Base-by-base conservation (phyloP, 1,140 invertebrate genomes). In the Aricia agestis region DNA sequence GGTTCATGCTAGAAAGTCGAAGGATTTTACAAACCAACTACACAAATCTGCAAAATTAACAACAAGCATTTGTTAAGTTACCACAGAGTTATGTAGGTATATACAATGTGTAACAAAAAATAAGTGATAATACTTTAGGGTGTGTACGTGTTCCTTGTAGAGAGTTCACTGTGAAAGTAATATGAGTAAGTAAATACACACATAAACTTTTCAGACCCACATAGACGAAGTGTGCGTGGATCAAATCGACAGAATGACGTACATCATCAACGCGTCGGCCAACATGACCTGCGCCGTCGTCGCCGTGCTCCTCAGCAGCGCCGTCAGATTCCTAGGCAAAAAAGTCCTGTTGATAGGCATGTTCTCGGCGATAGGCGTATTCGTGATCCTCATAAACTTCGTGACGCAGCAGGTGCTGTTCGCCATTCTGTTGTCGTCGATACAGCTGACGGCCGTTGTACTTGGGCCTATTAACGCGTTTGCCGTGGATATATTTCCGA, bases 391-490 rank as follows among this genome's bases (percentile, higher is more conserved):
- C 0, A 83, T 89, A 31, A 91, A 91, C 70, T 79, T 84, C 61
- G 79, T 84, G 0, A 87, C 80, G 0, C 75, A 89, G 57, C 67
- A 82, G 25, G 82, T 86, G 71, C 15, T 89, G 17, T 89, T 91
- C 66, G 84, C 88, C 15, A 81, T 86, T n/a, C 72, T 89, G 3
- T 57, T 91, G 7, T 86, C 86, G 3, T 79, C 85, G 6, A 36
- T 89, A 36, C 82, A 83, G 6, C 32, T 91, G 0, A 75, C 80
- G 66, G 85, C 79, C 0, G 67, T 91, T 0, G 77, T 73, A 6
- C 82, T 91, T 57, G 89, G 87, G 11, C 87, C 89, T 0, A 72
- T 90, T 6, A 91, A 91, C 66, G 82, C 87, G 0, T 91, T 81
- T 72, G 74, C 85, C 66, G 87, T 90, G 9, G 81, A 88, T 71